Evolutionary conservation across 2,888 invertebrate genomes (phyloP), one percentile per base, ranked within the genome.

Genomic region (Hirtodrosophila cameraria): DNA sequence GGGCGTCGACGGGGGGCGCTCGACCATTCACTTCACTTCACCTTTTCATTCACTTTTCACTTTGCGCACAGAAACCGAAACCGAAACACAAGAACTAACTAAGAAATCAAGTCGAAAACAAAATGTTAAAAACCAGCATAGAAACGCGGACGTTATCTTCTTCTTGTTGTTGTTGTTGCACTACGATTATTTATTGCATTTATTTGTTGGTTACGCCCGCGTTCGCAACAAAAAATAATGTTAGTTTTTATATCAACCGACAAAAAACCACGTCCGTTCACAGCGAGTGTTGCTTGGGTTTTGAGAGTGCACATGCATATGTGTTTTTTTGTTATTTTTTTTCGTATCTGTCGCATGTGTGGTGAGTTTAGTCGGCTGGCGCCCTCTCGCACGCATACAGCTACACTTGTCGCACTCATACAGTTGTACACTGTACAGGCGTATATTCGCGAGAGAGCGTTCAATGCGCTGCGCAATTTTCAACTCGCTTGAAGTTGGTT

Each of bases 141-240:
- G 48, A 61, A 71, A 55, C 55, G 61, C 58, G 59, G 39, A 62
- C 58, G 62, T 36, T 18, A 48, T 57, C 46, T 36, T 18, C 18
- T 18, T 18, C 18, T 45, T 43, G 42, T 43, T 48, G 13, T 59
- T 36, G 36, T 41, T 33, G 65, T 49, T 63, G 53, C 31, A 54
- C 42, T 43, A 31, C 50, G 60, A 38, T 62, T 38, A 23, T 23
- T n/a, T 23, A 18, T 62, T 46, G 30, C 45, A 75, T 69, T 71
- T 63, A 70, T 54, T 70, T 64, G 65, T 82, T 77, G 83, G 70
- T 65, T 79, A 66, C 83, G 72, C 83, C 80, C 75, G 75, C 63
- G 80, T 66, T 80, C 72, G 45, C 72, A 66, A 82, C 66, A 73
- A 69, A 65, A 48, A 72, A 62, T 20, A 20, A 27, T 52, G 36